Conservation (phyloP, 1,140 invertebrate genomes). For the Ladona fulva region DNA sequence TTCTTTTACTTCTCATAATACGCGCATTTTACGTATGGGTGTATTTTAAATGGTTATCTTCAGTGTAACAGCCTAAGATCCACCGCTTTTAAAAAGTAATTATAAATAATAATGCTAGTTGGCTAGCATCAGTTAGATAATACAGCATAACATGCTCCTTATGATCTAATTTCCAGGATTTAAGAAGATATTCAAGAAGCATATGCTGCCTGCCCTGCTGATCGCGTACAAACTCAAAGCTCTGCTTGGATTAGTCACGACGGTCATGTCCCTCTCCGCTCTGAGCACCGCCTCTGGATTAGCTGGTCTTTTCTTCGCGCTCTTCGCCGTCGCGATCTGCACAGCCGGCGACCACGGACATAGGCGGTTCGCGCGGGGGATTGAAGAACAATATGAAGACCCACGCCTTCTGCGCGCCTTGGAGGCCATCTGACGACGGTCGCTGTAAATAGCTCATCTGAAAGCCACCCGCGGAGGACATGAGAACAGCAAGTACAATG, state of each 20-base stretch:
- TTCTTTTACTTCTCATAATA: too few species aligned
- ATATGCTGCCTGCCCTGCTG: neutral
- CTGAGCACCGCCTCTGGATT: neutral
- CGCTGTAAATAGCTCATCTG: neutral
- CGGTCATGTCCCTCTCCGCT: neutral
- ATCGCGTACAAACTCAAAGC: neutral
- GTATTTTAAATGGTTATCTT: too few species aligned
- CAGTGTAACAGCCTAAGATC: too few species aligned
- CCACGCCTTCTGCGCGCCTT: neutral
- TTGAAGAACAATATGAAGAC: neutral
- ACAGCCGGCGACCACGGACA: neutral
- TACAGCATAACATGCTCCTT: too few species aligned
- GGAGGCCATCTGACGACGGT: neutral
- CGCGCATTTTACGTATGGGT: too few species aligned
- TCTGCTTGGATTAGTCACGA: neutral
- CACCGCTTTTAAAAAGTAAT: too few species aligned
- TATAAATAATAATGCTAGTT: too few species aligned
- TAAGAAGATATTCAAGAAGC: neutral
- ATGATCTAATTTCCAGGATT: neutral
- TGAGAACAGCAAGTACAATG: too few species aligned
- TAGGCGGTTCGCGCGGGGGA: neutral
- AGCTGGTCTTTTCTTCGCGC: neutral
- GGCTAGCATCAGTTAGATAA: too few species aligned
- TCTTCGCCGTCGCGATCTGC: neutral
- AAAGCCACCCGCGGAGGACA: too few species aligned